Base-by-base conservation (phyloP, 2,113 vertebrate species). In the Bos javanicus region DNA sequence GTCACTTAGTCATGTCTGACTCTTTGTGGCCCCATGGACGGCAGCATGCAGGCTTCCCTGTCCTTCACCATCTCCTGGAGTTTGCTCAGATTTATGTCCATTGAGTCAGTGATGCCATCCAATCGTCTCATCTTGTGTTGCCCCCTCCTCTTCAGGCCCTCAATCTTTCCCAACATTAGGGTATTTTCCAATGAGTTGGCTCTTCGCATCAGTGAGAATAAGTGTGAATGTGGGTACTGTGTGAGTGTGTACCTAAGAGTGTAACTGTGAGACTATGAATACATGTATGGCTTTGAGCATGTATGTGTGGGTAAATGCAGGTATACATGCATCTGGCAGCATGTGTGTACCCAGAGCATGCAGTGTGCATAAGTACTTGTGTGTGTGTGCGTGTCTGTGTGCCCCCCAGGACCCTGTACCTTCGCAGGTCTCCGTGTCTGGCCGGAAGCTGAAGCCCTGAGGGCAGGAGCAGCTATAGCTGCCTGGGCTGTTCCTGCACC, bases 381-480 rank as follows among this genome's bases (percentile, higher is more conserved):
- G 30, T 8, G 36, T 60, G 48, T 86, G 21, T 13, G 6, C 4
- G 1, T 9, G 54, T 43, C 23, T 76, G 71, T 6, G 36, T 25
- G 71, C 36, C 48, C 36, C n/a, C 33, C 0, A 0, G 0, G 98
- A 36, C 19, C n/a, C 23, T 14, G 15, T 97, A 99, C 99, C 99
- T 99, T 99, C 99, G 15, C 99, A 99, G 2, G 99, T 99, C 96
- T 99, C 99, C 0, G 99, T 99, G 85, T 99, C 99, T 0, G 99
- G 99, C 96, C 98, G 99, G 98, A 99, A 99, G 98, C 99, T 98
- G 52, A 99, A 99, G 50, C 99, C 99, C 94, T 99, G 99, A 30
- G 99, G 99, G 96, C 99, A 99, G 97, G 99, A 99, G 98, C 99
- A 99, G 71, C 99, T 99, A 98, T 99, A 99, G 96, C 99, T 99